These are phyloP conservation scores for Progne subis DNA, from an alignment of 2,113 vertebrate genomes.

Conservation along the genomic window DNA sequence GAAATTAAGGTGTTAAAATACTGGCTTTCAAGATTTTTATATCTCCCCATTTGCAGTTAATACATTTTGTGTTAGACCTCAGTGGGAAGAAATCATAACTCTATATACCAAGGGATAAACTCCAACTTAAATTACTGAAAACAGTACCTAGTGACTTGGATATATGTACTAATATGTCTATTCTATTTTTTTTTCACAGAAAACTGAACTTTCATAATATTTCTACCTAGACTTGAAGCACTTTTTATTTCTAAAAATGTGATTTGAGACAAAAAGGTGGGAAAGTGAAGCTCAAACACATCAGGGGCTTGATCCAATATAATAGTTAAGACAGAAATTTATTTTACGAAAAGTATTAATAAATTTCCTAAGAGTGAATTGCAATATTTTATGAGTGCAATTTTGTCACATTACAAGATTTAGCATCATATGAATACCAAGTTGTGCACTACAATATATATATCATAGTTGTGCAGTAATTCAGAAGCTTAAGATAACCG, in stretches of 20 bases:
- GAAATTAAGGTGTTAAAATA: background rate
- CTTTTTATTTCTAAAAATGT: background rate
- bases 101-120: conserved; percentile 10
- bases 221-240: background rate
- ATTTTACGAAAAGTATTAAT: background rate
- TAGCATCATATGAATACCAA: background rate
- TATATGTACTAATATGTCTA: background rate
- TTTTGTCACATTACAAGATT: background rate
- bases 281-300: background rate
- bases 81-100: conserved; percentile 30
- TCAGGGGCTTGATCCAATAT: background rate
- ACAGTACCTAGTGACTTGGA: background rate
- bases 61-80: conserved; percentile 21
- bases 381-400: background rate
- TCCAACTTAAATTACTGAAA: background rate
- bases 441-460: background rate
- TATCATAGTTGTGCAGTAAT: background rate
- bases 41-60: background rate
- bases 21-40: background rate
- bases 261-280: background rate
- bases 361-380: background rate
- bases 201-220: background rate
- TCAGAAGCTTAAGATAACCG: background rate
- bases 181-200: background rate
- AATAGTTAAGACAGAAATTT: background rate